phyloP scores from a whole-genome alignment of 2,888 invertebrate species.

The Drosophila eohydei region DNA sequence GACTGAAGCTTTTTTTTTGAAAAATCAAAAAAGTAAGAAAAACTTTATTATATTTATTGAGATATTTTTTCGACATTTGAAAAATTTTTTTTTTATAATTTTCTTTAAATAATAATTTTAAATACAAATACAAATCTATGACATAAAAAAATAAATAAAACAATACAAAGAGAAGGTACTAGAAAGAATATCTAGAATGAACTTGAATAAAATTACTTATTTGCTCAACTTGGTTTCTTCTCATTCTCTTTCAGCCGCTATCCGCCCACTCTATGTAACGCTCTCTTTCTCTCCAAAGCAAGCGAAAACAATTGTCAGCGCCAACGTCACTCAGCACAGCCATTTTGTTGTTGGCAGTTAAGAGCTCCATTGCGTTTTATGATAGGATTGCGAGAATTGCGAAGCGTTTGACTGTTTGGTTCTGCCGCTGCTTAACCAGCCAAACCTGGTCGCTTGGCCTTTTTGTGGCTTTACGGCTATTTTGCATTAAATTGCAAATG shows the following conservation, averaged over 20 bases:
- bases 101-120: not conserved
- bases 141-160: not conserved
- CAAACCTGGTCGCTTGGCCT: constrained; percentile 43
- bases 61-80: too few relatives aligned
- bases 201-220: constrained; percentile 1
- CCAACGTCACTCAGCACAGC: constrained; percentile 57
- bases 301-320: constrained; percentile 74
- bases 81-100: not conserved
- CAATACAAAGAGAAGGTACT: not conserved
- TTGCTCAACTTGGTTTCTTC: not conserved
- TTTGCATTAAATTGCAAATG: constrained; percentile 71
- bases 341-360: constrained; percentile 60
- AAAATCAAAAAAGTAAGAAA: too few relatives aligned
- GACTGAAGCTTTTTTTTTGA: too few relatives aligned
- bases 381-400: constrained; percentile 52
- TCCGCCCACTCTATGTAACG: not conserved
- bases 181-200: constrained; percentile 20
- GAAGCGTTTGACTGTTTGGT: constrained; percentile 39
- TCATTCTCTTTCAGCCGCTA: not conserved
- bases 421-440: constrained; percentile 17
- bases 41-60: too few relatives aligned
- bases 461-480: constrained; percentile 69
- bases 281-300: constrained; percentile 15
- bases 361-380: constrained; percentile 71
- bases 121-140: not conserved